A percentile compares a stretch with the other conserved stretches of the same genome.
These are phyloP conservation scores for Eulimnadia texana DNA, from an alignment of 1,140 invertebrate species.

Conservation along the genomic window DNA sequence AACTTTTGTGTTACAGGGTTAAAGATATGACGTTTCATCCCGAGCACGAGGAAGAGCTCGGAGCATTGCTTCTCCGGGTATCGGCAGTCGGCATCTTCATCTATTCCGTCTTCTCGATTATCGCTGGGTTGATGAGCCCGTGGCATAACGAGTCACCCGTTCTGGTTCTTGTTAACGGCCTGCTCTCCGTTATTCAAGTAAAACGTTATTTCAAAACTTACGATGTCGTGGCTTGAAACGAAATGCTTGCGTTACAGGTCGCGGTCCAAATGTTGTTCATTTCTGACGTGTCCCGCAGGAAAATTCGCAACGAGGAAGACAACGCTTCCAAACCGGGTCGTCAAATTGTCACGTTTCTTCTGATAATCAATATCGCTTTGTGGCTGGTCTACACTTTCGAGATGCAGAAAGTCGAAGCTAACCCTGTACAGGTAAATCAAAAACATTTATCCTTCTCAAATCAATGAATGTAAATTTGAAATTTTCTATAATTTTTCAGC, in stretches of 20 bases:
- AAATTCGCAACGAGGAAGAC: conserved; percentile 73
- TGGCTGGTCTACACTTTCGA: conserved; percentile 94
- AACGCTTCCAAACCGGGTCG: conserved; percentile 62
- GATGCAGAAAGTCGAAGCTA: conserved; percentile 78
- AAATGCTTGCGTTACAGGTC: too few species aligned
- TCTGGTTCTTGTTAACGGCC: conserved; percentile 73
- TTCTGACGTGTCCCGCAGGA: conserved; percentile 68
- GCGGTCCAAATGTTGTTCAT: conserved; percentile 88
- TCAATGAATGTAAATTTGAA: neutral
- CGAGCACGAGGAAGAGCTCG: conserved; percentile 67
- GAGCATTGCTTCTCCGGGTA: conserved; percentile 75
- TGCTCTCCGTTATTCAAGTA: conserved; percentile 68
- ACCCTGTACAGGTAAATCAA: conserved; percentile 50
- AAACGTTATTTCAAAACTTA: conserved; percentile 7
- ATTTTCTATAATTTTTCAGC: conserved; percentile 31
- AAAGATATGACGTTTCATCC: conserved; percentile 73
- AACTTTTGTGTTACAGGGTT: conserved; percentile 46
- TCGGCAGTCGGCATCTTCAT: conserved; percentile 82
- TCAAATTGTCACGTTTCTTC: conserved; percentile 85
- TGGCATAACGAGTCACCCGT: conserved; percentile 50
- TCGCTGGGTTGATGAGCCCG: conserved; percentile 67
- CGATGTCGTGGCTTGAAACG: too few species aligned
- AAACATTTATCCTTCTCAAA: neutral
- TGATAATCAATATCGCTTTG: conserved; percentile 81
- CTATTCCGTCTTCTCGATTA: conserved; percentile 83